These are phyloP conservation scores for Dreissena polymorpha DNA, from an alignment of 1,140 invertebrate species.

Conservation along the genomic window DNA sequence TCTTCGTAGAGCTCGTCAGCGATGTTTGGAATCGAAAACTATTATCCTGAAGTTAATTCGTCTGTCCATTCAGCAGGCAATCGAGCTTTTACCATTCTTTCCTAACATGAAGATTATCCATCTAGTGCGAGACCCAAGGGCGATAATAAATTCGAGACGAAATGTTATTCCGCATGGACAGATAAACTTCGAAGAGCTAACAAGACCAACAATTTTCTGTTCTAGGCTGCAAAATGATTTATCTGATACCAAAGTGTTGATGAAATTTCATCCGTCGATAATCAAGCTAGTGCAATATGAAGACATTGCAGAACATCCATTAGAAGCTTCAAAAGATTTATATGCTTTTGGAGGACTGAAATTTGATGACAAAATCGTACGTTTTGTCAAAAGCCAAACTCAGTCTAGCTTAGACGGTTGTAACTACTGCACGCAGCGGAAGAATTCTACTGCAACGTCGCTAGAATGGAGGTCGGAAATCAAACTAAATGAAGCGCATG, in stretches of 20 bases:
- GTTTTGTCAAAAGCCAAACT: not conserved
- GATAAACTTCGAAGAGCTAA: not conserved
- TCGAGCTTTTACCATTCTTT: slow-evolving; percentile 17
- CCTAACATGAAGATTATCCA: too few species aligned
- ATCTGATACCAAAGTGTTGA: too few species aligned
- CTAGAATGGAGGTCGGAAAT: too few species aligned
- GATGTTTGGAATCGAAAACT: not conserved
- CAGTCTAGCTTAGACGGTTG: slow-evolving; percentile 4
- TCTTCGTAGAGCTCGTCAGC: not conserved
- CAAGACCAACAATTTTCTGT: not conserved
- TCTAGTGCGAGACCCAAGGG: too few species aligned
- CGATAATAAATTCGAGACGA: too few species aligned
- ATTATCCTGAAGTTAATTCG: slow-evolving; percentile 33
- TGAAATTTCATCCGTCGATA: too few species aligned
- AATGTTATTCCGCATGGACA: slow-evolving; percentile 29
- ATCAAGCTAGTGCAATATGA: not conserved
- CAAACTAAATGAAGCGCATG: too few species aligned
- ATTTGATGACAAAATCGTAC: not conserved
- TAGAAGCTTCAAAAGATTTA: not conserved
- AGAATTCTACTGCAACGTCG: slow-evolving; percentile 23
- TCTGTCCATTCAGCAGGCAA: not conserved
- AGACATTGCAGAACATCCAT: slow-evolving; percentile 25
- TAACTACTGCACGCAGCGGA: slow-evolving; percentile 27
- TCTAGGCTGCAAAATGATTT: too few species aligned
- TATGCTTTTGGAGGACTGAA: too few species aligned